Percentiles rank a stretch among this genome's conserved stretches.
phyloP scores from a whole-genome alignment of 1,140 invertebrate species.

The Mamestra configurata region DNA sequence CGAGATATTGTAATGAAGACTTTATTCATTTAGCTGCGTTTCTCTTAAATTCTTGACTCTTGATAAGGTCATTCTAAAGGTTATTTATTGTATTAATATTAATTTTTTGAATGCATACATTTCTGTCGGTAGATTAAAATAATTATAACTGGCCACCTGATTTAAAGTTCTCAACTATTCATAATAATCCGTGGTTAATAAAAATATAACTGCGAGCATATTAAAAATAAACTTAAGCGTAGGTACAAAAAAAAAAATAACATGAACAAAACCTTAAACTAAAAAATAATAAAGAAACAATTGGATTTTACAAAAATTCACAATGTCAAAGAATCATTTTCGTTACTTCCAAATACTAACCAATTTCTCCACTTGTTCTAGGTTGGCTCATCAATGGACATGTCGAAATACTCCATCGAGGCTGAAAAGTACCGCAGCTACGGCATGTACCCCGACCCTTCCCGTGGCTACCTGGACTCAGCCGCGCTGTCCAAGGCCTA shows the following conservation, averaged over 20 bases:
- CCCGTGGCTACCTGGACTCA: conserved; percentile 92
- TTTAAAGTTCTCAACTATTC: conserved; percentile 11
- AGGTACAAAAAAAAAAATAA: no score
- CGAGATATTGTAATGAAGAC: conserved; percentile 30
- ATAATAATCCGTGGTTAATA: no score
- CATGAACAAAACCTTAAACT: no score
- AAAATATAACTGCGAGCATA: no score
- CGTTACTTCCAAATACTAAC: background rate
- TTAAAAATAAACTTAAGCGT: no score
- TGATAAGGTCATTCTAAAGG: conserved; percentile 13
- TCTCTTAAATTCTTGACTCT: conserved; percentile 28
- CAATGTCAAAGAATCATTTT: no score
- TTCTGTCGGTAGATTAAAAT: background rate
- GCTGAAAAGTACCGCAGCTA: conserved; percentile 93
- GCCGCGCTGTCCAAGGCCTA: conserved; percentile 94
- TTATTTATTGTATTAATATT: conserved; percentile 2
- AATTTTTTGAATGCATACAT: background rate
- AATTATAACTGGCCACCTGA: background rate
- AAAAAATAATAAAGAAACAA: no score
- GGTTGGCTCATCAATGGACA: conserved; percentile 93
- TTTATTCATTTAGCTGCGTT: conserved; percentile 36
- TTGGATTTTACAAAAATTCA: no score
- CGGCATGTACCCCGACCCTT: conserved; percentile 91
- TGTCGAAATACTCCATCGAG: conserved; percentile 93
- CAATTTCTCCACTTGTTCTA: conserved; percentile 73